Percentiles rank a stretch among this genome's conserved stretches.
These are phyloP conservation scores for Pristionchus arcanus DNA, from an alignment of 2,888 invertebrate genomes.

Conservation along the genomic window DNA sequence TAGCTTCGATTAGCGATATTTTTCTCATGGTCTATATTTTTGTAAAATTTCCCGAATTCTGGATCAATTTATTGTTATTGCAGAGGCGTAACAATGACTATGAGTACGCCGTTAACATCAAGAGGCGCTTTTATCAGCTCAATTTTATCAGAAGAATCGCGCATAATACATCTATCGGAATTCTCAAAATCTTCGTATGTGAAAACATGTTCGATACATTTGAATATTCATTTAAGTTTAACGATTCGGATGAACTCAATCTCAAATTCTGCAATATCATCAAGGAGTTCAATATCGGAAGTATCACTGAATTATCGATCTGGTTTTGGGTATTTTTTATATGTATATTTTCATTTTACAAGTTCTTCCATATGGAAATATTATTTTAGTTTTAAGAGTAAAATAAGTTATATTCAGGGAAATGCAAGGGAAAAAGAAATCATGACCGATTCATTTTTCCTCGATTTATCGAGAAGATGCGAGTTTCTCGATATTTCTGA, in stretches of 20 bases:
- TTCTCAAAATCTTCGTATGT: not conserved
- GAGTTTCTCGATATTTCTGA: not conserved
- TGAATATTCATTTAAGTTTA: not conserved
- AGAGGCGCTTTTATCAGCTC: not conserved
- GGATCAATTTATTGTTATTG: no score
- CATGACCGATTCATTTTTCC: not conserved
- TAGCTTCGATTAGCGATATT: no score
- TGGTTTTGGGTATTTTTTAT: no score
- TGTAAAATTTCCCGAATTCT: no score
- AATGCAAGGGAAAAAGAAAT: not conserved
- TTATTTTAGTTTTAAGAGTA: not conserved
- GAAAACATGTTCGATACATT: not conserved
- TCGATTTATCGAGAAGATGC: not conserved
- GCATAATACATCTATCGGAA: not conserved
- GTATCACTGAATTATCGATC: no score
- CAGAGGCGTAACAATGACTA: no score
- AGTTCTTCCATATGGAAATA: no score
- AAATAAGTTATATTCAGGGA: not conserved
- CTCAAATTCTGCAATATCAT: not conserved
- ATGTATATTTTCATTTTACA: no score
- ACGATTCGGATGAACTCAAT: not conserved
- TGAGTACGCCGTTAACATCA: not conserved
- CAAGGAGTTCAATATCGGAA: not conserved
- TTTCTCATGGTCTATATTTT: no score
- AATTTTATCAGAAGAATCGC: not conserved